Base-by-base conservation (phyloP, 2,888 invertebrate species). In the Sinelater perroti region DNA sequence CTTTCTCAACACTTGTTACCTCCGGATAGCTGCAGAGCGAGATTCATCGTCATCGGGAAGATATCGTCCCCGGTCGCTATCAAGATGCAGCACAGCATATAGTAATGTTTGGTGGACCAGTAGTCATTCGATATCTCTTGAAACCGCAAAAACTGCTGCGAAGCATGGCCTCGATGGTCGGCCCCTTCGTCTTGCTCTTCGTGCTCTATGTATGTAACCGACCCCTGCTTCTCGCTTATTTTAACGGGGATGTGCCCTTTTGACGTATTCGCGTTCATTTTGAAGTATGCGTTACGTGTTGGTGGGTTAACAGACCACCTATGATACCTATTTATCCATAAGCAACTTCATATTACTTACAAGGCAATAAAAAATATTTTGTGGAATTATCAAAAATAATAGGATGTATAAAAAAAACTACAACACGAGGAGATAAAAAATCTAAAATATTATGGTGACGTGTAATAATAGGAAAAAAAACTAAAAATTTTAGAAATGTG, bases 61-160 rank as follows among this genome's bases (percentile, higher is more conserved):
- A 57, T 33, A 58, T 66, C 63, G 3, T 59, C 52, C 6, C 61
- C 61, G 44, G 60, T 63, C 10, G 62, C 65, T 8, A 66, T 21
- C 33, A 64, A 42, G 10, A 62, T 55, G 8, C 46, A 33, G 21
- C 50, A 66, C 18, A 62, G 33, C 10, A 62, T 54, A 38, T 61
- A 65, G 21, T 61, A 38, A 14, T 42, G 33, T 33, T 47, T 59
- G n/a, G 47, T 57, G 1, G 46, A 24, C 65, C 65, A 67, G 38
- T 46, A 54, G 21, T 67, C 62, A n/a, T 55, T 47, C 10, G 61
- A 54, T 5, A 16, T 24, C 26, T 45, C 42, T 11, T 31, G 30
- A 21, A 38, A 54, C 13, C 51, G 33, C 10, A 51, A 30, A 42
- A 55, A 49, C 17, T 55, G 13, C 33, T 55, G 47, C 11, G 24